Conservation (phyloP, 2,888 invertebrate genomes). For the Acrocera orbiculus region DNA sequence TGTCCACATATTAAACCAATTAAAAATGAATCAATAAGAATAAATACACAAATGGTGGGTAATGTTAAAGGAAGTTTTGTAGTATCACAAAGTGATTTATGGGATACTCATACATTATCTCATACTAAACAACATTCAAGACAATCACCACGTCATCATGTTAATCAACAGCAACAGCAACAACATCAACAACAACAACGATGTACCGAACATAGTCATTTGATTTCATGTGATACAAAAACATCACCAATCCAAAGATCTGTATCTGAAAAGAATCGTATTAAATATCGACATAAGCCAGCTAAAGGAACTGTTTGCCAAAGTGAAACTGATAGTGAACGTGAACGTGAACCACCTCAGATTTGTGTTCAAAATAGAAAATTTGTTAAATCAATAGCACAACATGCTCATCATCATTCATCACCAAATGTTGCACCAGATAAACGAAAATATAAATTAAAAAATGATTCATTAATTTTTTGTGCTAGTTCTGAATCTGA, state of each 20-base stretch:
- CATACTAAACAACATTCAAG: constrained; percentile 31
- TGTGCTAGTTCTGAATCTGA: constrained; percentile 72
- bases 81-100: constrained; percentile 47
- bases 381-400: constrained; percentile 23
- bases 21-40: constrained; percentile 22
- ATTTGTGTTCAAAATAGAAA: constrained; percentile 22
- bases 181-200: too few relatives aligned
- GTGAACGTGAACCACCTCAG: constrained; percentile 25
- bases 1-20: constrained; percentile 23
- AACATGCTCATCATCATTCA: constrained; percentile 40
- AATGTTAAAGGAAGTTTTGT: constrained; percentile 37
- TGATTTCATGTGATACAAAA: constrained; percentile 18
- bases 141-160: constrained; percentile 29
- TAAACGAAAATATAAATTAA: constrained; percentile 25
- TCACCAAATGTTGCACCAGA: constrained; percentile 43
- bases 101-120: constrained; percentile 46
- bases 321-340: constrained; percentile 36
- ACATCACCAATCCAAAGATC: constrained; percentile 41
- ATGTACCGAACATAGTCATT: constrained; percentile 29
- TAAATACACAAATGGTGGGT: constrained; percentile 25
- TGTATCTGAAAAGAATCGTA: constrained; percentile 45
- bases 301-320: constrained; percentile 36
- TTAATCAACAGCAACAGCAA: too few relatives aligned
- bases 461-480: constrained; percentile 37
- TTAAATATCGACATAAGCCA: constrained; percentile 33